Evolutionary conservation across 2,113 vertebrate genomes (phyloP), one percentile per base, ranked within the genome.

Genomic region (Petrocephalus zakoni): DNA sequence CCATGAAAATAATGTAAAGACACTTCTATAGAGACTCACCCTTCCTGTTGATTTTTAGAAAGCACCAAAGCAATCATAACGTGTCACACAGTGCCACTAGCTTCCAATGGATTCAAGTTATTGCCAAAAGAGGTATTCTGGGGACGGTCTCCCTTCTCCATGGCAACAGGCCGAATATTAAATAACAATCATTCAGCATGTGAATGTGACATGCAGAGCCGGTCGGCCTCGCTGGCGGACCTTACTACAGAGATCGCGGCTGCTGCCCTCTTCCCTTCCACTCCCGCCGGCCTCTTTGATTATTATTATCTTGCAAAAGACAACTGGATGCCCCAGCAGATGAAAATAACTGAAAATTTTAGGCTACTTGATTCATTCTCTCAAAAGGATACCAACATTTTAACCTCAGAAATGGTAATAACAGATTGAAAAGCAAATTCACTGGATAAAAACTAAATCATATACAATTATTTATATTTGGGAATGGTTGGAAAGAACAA

Each of bases 91-190:
- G n/a, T 13, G 10, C 10, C 25, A 68, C 61, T n/a, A 78, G 75
- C 53, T 75, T 86, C 84, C 87, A 86, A 15, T n/a, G n/a, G 82
- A n/a, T 87, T 53, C 56, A 52, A 84, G 17, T 89, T 89, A 86
- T 85, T 82, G 52, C 47, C 42, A 47, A 52, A 78, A 72, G 25
- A 75, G 49, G 19, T 46, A 25, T n/a, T 78, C 72, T 87, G 87
- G 88, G 46, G 68, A 88, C 52, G 49, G 64, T 82, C 90, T 90
- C 58, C 78, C 58, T 87, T 90, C 87, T 90, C 90, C 90, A 91
- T 90, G 89, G 91, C 86, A 91, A 91, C 91, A 86, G 82, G 86
- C 64, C 56, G 85, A 47, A 78, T 87, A 85, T 87, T 89, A 90
- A 89, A 89, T 89, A 87, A 84, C 85, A 87, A 89, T 91, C 86